Evolutionary conservation across 2,113 vertebrate genomes (phyloP), one percentile per base, ranked within the genome.

Genomic region (Pygoscelis antarcticus): DNA sequence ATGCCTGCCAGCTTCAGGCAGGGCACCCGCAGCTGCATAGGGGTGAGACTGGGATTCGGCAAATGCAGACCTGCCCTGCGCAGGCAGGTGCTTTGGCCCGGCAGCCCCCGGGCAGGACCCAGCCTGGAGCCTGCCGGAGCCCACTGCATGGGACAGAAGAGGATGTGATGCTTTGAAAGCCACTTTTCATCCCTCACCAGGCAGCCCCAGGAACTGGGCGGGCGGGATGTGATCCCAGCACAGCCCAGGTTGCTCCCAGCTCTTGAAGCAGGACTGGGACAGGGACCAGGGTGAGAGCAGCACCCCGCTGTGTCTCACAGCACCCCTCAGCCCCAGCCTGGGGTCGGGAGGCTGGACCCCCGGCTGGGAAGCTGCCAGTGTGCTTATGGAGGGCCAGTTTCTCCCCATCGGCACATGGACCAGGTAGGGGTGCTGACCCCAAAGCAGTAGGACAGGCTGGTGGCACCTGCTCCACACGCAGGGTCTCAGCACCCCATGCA

Each of bases 381-480:
- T 80, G 65, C 40, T 80, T 66, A 26, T 30, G 17, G 64, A 75
- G 25, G 42, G n/a, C 3, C n/a, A 46, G 38, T 21, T 85, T 49
- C 18, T 64, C 14, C 26, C 34, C 54, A 1, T 5, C 1, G 0
- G 40, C 40, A 20, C 25, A 4, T 2, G 29, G 46, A 9, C 11
- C 3, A 1, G 10, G 23, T 38, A 6, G 16, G 19, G 13, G 2
- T 66, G 36, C 62, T 77, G 40, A 29, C 26, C n/a, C 49, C 60
- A 69, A 26, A 66, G 40, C 57, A 29, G 32, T 6, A 68, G 46
- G 27, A 44, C 32, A 55, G 23, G n/a, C 8, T 62, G 66, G 11
- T 1, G 1, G 9, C 4, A 2, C 66, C 71, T 42, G 38, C 26
- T 26, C 18, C 36, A 36, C 36, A 13, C 4, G 3, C 25, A 68